Percentiles rank a stretch among this genome's conserved stretches.
phyloP scores from a whole-genome alignment of 2,888 invertebrate genomes.

The Biston betularia region DNA sequence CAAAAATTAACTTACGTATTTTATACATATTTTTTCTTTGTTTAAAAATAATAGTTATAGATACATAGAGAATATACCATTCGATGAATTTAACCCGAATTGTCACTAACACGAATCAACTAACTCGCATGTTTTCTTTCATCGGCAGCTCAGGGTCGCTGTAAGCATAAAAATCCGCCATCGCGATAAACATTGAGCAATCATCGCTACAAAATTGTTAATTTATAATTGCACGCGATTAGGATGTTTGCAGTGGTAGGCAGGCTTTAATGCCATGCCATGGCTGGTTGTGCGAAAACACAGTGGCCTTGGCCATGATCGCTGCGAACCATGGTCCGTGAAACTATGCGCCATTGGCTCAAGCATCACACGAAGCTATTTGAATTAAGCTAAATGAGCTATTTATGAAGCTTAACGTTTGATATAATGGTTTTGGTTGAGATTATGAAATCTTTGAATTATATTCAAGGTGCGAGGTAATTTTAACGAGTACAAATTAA shows the following conservation, averaged over 20 bases:
- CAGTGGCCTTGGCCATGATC: constrained; percentile 15
- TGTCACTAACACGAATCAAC: no score
- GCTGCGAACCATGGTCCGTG: constrained; percentile 2
- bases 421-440: background rate
- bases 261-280: background rate
- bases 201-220: background rate
- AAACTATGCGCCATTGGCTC: constrained; percentile 14
- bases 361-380: constrained; percentile 4
- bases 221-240: background rate
- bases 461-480: background rate
- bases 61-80: no score
- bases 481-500: no score
- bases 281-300: constrained; percentile 16
- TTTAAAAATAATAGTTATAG: no score
- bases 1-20: no score
- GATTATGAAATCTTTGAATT: background rate
- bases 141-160: no score
- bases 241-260: background rate
- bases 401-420: constrained; percentile 3
- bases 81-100: no score
- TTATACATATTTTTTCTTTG: no score
- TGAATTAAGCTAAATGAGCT: constrained; percentile 1
- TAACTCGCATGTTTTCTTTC: no score
- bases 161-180: no score
- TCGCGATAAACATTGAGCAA: no score